Conservation (phyloP, 2,888 invertebrate species). For the Bembecia ichneumoniformis region DNA sequence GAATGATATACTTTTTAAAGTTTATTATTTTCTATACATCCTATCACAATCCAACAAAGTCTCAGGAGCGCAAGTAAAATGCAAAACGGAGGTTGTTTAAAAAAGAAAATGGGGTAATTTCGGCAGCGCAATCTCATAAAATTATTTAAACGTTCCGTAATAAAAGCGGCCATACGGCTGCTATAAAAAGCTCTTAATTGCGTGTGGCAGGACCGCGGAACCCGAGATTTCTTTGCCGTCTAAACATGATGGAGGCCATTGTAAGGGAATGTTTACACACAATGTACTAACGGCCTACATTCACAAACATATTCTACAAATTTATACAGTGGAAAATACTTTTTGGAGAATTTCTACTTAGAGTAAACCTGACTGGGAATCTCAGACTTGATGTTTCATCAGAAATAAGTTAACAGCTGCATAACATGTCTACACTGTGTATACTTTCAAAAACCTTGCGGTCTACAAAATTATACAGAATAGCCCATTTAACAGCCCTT, state of each 20-base stretch:
- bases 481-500: constrained; percentile 1
- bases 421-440: not conserved
- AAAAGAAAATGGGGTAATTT: constrained; percentile 58
- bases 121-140: constrained; percentile 59
- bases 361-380: too few species aligned
- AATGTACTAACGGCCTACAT: too few species aligned
- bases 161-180: constrained; percentile 55
- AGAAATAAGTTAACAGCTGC: too few species aligned
- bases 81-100: constrained; percentile 41
- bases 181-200: constrained; percentile 56
- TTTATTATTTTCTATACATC: not conserved
- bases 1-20: too few species aligned
- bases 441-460: constrained; percentile 9
- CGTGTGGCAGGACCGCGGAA: constrained; percentile 24
- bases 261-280: not conserved
- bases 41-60: constrained; percentile 14
- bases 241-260: constrained; percentile 8
- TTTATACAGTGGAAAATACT: not conserved
- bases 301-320: too few species aligned
- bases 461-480: constrained; percentile 4
- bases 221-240: constrained; percentile 13
- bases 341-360: not conserved
- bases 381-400: too few species aligned
- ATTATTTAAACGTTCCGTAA: constrained; percentile 62
- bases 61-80: constrained; percentile 24